Conservation (phyloP, 1,140 invertebrate species). For the Glossosoma conforme region DNA sequence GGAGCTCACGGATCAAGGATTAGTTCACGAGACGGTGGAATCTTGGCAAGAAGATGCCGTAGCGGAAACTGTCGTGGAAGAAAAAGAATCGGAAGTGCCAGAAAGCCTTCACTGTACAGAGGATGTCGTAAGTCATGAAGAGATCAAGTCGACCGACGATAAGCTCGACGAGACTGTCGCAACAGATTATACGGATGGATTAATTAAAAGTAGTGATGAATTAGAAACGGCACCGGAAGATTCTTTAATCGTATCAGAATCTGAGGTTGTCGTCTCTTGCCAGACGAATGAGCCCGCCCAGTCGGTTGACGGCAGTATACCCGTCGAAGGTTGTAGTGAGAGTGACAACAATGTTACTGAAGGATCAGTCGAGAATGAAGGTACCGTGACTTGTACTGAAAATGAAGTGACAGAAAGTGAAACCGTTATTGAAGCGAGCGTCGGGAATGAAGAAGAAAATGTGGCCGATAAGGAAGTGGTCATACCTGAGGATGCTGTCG, state of each 20-base stretch:
- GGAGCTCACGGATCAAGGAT: slow-evolving; percentile 30
- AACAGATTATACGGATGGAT: not conserved
- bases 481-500: no score
- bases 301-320: no score
- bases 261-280: slow-evolving; percentile 11
- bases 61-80: slow-evolving; percentile 1
- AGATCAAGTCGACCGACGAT: slow-evolving; percentile 2
- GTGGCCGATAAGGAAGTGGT: no score
- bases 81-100: not conserved
- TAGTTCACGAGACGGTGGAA: slow-evolving; percentile 30
- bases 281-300: no score
- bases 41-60: slow-evolving; percentile 28
- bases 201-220: slow-evolving; percentile 5
- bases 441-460: no score
- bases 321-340: no score
- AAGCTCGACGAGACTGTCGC: not conserved
- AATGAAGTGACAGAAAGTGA: no score
- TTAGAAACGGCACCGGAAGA: slow-evolving; percentile 6
- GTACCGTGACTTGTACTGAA: not conserved
- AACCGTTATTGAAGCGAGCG: no score
- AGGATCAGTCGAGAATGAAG: slow-evolving; percentile 12
- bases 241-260: slow-evolving; percentile 1
- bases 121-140: slow-evolving; percentile 1
- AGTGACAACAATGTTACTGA: no score
- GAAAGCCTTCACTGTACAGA: slow-evolving; percentile 2